Evolutionary conservation across 92 coral and sea anemone species (phyloP).

Genomic region (Diadumene lineata): DNA sequence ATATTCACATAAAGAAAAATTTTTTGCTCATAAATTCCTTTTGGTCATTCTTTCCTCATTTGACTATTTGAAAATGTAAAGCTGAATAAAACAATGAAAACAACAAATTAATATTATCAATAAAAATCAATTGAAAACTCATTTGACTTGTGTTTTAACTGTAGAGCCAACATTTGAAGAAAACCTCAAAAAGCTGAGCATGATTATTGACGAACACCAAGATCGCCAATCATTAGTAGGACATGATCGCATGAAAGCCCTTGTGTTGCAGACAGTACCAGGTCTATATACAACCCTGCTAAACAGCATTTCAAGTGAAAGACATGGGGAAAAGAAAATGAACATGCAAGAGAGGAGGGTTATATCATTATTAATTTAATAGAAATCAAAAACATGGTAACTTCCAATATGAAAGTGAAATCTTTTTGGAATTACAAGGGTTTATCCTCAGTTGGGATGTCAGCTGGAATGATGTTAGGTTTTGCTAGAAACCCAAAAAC

Average conservation of each 20-base stretch:
- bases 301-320: slow-evolving; percentile 40
- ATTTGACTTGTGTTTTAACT: too few relatives aligned
- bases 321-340: slow-evolving; percentile 47
- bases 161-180: slow-evolving; percentile 26
- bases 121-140: too few relatives aligned
- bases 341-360: slow-evolving; percentile 57
- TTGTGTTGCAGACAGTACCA: slow-evolving; percentile 16
- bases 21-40: too few relatives aligned
- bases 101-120: too few relatives aligned
- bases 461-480: slow-evolving; percentile 46
- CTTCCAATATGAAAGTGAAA: slow-evolving; percentile 48
- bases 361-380: slow-evolving; percentile 42
- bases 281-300: slow-evolving; percentile 9
- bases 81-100: too few relatives aligned
- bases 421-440: slow-evolving; percentile 61
- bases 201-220: background rate
- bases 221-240: slow-evolving; percentile 24
- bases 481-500: slow-evolving; percentile 56
- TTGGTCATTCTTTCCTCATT: too few relatives aligned
- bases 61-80: too few relatives aligned
- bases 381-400: slow-evolving; percentile 65
- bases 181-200: slow-evolving; percentile 13
- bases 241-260: slow-evolving; percentile 28
- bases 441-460: slow-evolving; percentile 49
- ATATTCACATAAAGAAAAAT: too few relatives aligned